These are phyloP conservation scores for Pollenia labialis DNA, from an alignment of 2,888 invertebrate species.

Conservation along the genomic window DNA sequence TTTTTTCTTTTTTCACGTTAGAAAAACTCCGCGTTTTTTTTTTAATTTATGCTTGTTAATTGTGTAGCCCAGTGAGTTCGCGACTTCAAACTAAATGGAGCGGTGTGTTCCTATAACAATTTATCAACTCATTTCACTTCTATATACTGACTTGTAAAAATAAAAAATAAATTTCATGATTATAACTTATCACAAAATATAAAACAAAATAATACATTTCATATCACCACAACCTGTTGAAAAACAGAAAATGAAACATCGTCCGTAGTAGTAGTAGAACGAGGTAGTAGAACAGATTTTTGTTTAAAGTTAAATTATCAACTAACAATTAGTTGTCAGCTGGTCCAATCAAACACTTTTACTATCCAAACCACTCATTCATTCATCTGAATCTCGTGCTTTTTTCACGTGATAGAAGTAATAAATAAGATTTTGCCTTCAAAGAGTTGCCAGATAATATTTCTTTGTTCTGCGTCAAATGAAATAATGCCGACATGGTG, in stretches of 20 bases:
- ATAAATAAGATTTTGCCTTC: conserved; percentile 2
- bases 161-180: conserved; percentile 76
- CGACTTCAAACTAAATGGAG: conserved; percentile 68
- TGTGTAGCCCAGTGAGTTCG: conserved; percentile 55
- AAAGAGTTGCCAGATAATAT: conserved; percentile 30
- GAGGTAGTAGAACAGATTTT: conserved; percentile 28
- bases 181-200: conserved; percentile 81
- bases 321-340: neutral
- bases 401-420: conserved; percentile 18
- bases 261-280: neutral
- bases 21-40: conserved; percentile 58
- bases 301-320: conserved; percentile 28
- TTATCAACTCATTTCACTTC: conserved; percentile 65
- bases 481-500: too few relatives aligned
- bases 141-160: conserved; percentile 61
- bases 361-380: conserved; percentile 31
- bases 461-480: too few relatives aligned
- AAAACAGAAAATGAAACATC: conserved; percentile 29
- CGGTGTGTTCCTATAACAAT: conserved; percentile 60
- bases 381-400: conserved; percentile 23
- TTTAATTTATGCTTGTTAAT: conserved; percentile 36
- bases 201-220: conserved; percentile 45
- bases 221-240: conserved; percentile 64
- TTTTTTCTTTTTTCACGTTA: neutral
- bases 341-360: conserved; percentile 21